Conservation (phyloP, 2,113 vertebrate species). For the Larimichthys crocea region DNA sequence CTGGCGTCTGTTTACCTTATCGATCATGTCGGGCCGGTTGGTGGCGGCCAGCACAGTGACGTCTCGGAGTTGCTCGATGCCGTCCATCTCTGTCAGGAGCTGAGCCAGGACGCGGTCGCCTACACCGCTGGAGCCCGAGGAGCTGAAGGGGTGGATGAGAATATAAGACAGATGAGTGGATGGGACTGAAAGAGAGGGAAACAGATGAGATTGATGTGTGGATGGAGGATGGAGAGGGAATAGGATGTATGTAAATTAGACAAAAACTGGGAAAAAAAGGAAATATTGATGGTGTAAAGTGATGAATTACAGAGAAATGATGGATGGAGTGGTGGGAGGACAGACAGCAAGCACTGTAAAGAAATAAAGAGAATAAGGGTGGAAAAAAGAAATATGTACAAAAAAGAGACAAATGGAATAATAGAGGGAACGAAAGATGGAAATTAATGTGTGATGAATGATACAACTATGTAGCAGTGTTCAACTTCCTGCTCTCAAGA, state of each 20-base stretch:
- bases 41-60: conserved; percentile 97
- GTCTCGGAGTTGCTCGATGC: conserved; percentile 93
- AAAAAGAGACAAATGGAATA: not conserved
- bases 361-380: not conserved
- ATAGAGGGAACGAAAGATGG: not conserved
- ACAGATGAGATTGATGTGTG: not conserved
- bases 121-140: conserved; percentile 88
- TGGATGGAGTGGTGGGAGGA: conserved; percentile 21
- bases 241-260: not conserved
- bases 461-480: not conserved
- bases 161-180: conserved; percentile 42
- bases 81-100: conserved; percentile 98
- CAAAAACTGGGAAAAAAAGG: not conserved
- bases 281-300: conserved; percentile 14
- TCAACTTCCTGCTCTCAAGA: not conserved
- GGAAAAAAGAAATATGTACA: conserved; percentile 7
- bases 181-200: not conserved
- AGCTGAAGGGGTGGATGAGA: conserved; percentile 77
- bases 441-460: not conserved
- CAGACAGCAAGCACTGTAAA: not conserved
- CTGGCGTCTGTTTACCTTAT: conserved; percentile 89
- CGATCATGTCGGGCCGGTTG: conserved; percentile 97
- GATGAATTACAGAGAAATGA: not conserved
- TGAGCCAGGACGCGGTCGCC: conserved; percentile 96
- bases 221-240: conserved; percentile 31